A percentile compares a stretch with the other conserved stretches of the same genome.
These are phyloP conservation scores for Lasiommata megera DNA, from an alignment of 2,888 invertebrate genomes.

Conservation along the genomic window DNA sequence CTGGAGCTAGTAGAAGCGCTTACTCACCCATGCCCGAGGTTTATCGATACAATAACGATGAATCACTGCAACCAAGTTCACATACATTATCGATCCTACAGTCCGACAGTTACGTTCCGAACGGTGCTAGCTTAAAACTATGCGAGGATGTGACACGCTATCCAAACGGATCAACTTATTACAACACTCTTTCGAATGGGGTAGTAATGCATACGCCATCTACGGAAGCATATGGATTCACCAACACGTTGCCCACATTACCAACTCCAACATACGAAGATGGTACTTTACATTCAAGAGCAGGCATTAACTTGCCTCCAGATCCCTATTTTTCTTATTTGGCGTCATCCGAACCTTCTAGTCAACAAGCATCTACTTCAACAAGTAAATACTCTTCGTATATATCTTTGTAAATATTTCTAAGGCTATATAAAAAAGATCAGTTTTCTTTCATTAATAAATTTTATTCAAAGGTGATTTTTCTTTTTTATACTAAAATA, in stretches of 20 bases:
- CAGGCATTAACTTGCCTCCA: conserved; percentile 51
- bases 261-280: conserved; percentile 65
- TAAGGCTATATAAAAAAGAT: background rate
- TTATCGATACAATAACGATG: conserved; percentile 72
- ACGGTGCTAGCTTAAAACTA: conserved; percentile 64
- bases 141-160: conserved; percentile 64
- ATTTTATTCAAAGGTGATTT: no score
- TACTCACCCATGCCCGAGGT: conserved; percentile 73
- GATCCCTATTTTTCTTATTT: conserved; percentile 67
- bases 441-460: no score
- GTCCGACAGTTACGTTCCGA: conserved; percentile 69
- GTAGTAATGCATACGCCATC: conserved; percentile 56
- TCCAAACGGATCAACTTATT: conserved; percentile 53
- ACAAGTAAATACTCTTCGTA: conserved; percentile 64
- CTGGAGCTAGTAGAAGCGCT: conserved; percentile 55
- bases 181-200: conserved; percentile 54
- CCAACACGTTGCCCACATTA: conserved; percentile 47
- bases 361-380: conserved; percentile 48
- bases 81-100: conserved; percentile 54
- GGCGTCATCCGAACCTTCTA: conserved; percentile 49
- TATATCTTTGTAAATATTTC: conserved; percentile 54
- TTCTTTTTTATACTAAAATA: no score
- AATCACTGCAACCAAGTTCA: conserved; percentile 66
- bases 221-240: conserved; percentile 57
- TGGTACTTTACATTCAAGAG: conserved; percentile 47